Conservation (phyloP, 2,113 vertebrate species). For the Dunckerocampus dactyliophorus region DNA sequence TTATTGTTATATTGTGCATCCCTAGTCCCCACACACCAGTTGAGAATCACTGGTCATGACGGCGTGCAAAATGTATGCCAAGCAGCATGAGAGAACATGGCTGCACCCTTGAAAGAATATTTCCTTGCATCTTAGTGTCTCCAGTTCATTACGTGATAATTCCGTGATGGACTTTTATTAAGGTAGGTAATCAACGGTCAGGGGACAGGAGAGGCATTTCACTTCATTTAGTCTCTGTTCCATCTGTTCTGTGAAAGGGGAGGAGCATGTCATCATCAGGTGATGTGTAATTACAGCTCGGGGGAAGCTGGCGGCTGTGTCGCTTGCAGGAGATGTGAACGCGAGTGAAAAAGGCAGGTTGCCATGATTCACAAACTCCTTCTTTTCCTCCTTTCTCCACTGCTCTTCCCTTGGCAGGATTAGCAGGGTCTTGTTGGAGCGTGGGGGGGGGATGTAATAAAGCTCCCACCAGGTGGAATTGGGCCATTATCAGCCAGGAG, state of each 20-base stretch:
- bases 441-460: constrained; percentile 89
- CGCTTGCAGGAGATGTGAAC: constrained; percentile 78
- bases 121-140: neutral
- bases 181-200: constrained; percentile 81
- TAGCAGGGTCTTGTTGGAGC: constrained; percentile 92
- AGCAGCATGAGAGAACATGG: no score
- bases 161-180: constrained; percentile 77
- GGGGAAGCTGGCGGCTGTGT: constrained; percentile 87
- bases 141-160: constrained; percentile 63
- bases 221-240: constrained; percentile 92
- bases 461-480: constrained; percentile 97
- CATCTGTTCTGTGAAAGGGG: constrained; percentile 45
- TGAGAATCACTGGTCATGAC: no score
- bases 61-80: no score
- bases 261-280: constrained; percentile 80
- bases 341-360: constrained; percentile 47
- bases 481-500: constrained; percentile 92
- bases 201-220: constrained; percentile 79
- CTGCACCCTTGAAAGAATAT: no score
- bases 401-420: constrained; percentile 81
- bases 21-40: no score
- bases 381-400: constrained; percentile 76
- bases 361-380: constrained; percentile 39
- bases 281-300: constrained; percentile 89
- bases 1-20: no score